Conservation (phyloP, 2,888 invertebrate species). For the Drosophila paramelanica region DNA sequence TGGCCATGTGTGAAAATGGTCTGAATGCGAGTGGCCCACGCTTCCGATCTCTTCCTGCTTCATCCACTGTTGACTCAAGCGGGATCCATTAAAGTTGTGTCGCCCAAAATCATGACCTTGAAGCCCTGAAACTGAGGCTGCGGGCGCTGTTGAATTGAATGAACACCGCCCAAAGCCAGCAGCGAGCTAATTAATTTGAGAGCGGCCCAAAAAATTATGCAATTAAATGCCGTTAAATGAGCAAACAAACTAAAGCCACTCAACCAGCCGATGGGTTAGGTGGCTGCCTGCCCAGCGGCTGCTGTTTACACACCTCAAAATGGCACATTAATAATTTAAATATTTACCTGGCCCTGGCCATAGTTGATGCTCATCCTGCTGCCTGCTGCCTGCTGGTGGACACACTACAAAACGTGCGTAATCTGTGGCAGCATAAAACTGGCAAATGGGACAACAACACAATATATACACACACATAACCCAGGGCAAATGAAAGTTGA, state of each 20-base stretch:
- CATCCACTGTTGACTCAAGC: slow-evolving; percentile 35
- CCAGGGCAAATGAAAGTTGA: slow-evolving; percentile 7
- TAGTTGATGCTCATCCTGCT: slow-evolving; percentile 18
- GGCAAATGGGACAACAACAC: slow-evolving; percentile 17
- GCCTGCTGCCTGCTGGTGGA: slow-evolving; percentile 4
- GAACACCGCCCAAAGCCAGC: slow-evolving; percentile 12
- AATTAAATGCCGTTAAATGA: slow-evolving; percentile 73
- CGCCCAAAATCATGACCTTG: slow-evolving; percentile 31
- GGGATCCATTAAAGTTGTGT: slow-evolving; percentile 37
- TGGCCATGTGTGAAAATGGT: slow-evolving; percentile 47
- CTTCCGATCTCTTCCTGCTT: slow-evolving; percentile 9
- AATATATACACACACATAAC: background rate
- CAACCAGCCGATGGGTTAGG: background rate
- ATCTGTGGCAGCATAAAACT: slow-evolving; percentile 42
- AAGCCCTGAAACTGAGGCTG: slow-evolving; percentile 7
- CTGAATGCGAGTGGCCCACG: slow-evolving; percentile 25
- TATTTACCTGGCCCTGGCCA: slow-evolving; percentile 59
- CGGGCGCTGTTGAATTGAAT: slow-evolving; percentile 15
- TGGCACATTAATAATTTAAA: slow-evolving; percentile 76
- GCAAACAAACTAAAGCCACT: slow-evolving; percentile 59
- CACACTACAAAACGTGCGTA: slow-evolving; percentile 59
- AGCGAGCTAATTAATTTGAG: slow-evolving; percentile 53
- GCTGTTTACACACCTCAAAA: slow-evolving; percentile 71
- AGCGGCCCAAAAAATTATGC: slow-evolving; percentile 67
- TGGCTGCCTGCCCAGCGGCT: slow-evolving; percentile 10